phyloP scores from a whole-genome alignment of 2,113 vertebrate species.

The Hippocampus abdominalis region DNA sequence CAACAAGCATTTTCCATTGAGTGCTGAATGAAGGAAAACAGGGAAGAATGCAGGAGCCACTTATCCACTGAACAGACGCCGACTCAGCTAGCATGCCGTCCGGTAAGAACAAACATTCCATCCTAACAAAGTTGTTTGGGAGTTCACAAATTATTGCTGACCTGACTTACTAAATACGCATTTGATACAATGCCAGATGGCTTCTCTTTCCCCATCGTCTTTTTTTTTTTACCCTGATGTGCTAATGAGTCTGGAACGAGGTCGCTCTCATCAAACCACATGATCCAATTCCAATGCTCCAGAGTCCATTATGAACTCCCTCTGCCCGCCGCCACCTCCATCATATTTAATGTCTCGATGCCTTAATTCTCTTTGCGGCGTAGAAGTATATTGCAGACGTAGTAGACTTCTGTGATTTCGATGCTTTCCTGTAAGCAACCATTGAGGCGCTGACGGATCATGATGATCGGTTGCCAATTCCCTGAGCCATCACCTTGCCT shows the following conservation, averaged over 20 bases:
- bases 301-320: background rate
- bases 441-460: no score
- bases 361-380: background rate
- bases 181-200: background rate
- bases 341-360: background rate
- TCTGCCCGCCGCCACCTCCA: background rate
- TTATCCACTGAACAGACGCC: background rate
- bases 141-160: no score
- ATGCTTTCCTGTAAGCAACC: no score
- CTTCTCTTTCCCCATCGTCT: background rate
- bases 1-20: background rate
- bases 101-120: no score
- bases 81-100: background rate
- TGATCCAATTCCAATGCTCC: background rate
- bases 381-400: no score
- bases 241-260: background rate
- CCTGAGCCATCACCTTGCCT: no score
- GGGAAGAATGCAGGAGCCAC: background rate
- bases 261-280: background rate
- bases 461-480: no score
- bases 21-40: background rate
- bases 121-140: no score
- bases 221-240: background rate
- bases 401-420: no score
- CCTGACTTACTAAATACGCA: no score